phyloP scores from a whole-genome alignment of 2,113 vertebrate species.

The Xyliphius kryptos region DNA sequence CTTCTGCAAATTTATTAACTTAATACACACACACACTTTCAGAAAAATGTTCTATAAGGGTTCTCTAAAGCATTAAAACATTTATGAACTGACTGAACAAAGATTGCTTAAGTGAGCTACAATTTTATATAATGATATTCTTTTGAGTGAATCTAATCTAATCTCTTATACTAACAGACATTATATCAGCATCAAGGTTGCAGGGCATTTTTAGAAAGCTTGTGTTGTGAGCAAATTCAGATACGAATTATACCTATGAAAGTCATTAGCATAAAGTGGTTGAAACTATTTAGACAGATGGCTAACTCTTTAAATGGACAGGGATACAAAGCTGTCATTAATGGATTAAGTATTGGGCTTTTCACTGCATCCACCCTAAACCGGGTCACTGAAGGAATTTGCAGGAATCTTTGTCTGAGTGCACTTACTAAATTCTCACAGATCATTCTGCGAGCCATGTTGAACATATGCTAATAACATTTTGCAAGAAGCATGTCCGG shows the following conservation, averaged over 20 bases:
- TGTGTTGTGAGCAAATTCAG: too few species aligned
- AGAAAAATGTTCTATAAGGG: too few species aligned
- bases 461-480: slow-evolving; percentile 12
- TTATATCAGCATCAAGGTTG: too few species aligned
- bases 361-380: background rate
- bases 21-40: too few species aligned
- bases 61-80: too few species aligned
- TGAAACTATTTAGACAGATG: slow-evolving; percentile 1
- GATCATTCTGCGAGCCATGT: slow-evolving; percentile 6
- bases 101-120: too few species aligned
- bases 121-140: too few species aligned
- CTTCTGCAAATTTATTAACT: too few species aligned
- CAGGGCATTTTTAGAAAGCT: too few species aligned
- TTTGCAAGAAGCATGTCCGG: slow-evolving; percentile 3
- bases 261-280: background rate
- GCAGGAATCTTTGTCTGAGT: slow-evolving; percentile 10
- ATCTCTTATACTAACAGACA: too few species aligned
- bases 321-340: slow-evolving; percentile 36
- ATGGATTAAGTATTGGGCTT: slow-evolving; percentile 37
- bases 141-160: too few species aligned
- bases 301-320: slow-evolving; percentile 14
- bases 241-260: background rate
- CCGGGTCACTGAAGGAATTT: slow-evolving; percentile 23
- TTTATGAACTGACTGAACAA: too few species aligned
- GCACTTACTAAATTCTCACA: slow-evolving; percentile 24